Base-by-base conservation (phyloP, 1,140 invertebrate species). In the Argopecten irradians region DNA sequence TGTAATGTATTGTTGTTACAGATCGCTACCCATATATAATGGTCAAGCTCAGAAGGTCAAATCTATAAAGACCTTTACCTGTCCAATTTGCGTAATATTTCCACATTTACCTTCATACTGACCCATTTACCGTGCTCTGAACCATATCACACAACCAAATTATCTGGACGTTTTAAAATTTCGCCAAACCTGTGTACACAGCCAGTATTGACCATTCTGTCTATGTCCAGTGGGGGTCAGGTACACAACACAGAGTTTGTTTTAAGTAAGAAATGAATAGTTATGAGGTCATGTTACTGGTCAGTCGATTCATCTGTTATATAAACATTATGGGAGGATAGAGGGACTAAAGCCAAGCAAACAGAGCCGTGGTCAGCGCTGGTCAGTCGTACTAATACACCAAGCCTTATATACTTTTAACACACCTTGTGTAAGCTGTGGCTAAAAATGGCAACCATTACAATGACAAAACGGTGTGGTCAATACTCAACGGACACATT, bases 221-320 rank as follows among this genome's bases (percentile, higher is more conserved):
- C 55, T 71, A 71, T 71, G 55, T 71, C 55, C 55, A 71, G 55
- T n/a, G 55, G 55, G 55, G 55, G 55, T 71, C 55, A 71, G 55
- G 55, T 71, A 71, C 55, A 71, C 55, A 71, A 16, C 55, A 71
- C 55, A 28, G 1, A 71, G 55, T 71, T 71, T 28, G 55, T 71
- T 71, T 71, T 71, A 71, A 71, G 55, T 71, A 71, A 71, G 55
- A 71, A 71, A 71, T 71, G 55, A 71, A 71, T 71, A 71, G 55
- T 71, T 71, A 71, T 71, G 55, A 71, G 55, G 55, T 71, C 55
- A 71, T 71, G 55, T 71, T 71, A 71, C 55, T 71, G 55, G 5
- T 71, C 3, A n/a, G 55, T 71, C 55, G 55, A 71, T 71, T 71
- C 55, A 71, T 71, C 55, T 71, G 28, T 71, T 71, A 71, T 71